Conservation (phyloP, 2,113 vertebrate genomes). For the Gallinago jamesoni region DNA sequence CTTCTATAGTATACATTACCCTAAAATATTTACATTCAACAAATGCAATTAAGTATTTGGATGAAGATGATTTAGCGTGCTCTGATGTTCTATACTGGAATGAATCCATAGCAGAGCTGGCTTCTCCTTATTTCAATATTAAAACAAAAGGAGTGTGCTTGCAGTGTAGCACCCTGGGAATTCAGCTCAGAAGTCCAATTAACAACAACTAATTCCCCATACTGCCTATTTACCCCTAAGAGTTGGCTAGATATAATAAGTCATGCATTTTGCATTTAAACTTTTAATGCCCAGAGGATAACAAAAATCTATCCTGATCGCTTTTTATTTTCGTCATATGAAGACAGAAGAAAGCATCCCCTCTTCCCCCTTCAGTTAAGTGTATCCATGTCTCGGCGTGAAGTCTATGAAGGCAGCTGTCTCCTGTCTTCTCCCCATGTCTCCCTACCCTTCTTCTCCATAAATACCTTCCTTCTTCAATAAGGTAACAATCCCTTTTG, state of each 20-base stretch:
- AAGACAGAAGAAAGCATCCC: conserved; percentile 55
- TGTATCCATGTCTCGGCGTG: background rate
- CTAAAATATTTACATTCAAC: background rate
- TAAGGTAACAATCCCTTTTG: background rate
- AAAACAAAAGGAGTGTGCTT: conserved; percentile 73
- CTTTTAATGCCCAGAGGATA: conserved; percentile 72
- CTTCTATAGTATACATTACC: background rate
- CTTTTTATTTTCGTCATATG: conserved; percentile 74
- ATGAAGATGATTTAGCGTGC: conserved; percentile 7
- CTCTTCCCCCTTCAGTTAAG: conserved; percentile 53
- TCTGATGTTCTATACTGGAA: conserved; percentile 35
- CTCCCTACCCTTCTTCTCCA: background rate
- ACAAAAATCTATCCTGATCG: conserved; percentile 75
- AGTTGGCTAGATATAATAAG: conserved; percentile 61
- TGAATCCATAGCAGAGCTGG: conserved; percentile 15
- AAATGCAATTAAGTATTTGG: conserved; percentile 3
- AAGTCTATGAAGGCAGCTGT: conserved; percentile 7
- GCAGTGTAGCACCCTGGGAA: conserved; percentile 68
- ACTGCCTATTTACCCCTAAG: conserved; percentile 66
- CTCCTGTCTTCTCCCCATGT: background rate
- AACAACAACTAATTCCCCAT: conserved; percentile 78
- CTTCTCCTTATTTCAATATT: conserved; percentile 72
- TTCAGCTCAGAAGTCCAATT: conserved; percentile 80
- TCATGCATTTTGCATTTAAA: conserved; percentile 76
- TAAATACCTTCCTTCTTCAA: background rate